Evolutionary conservation across 2,888 invertebrate genomes (phyloP).

Genomic region (Odontocolon sp.): DNA sequence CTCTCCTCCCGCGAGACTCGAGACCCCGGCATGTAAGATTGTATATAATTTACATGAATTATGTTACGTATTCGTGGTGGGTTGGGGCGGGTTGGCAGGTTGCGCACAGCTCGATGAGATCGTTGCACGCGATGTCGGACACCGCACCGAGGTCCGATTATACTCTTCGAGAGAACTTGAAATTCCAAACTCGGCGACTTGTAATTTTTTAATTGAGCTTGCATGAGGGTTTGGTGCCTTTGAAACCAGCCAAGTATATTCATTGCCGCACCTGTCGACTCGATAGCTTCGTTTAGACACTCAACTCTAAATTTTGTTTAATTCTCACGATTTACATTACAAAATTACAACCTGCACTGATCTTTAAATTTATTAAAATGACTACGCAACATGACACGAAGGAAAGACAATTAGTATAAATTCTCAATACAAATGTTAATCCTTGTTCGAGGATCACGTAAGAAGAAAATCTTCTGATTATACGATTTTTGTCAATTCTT

Average conservation of each 20-base stretch:
- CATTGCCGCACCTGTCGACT: slow-evolving; percentile 31
- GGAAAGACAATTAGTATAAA: not conserved
- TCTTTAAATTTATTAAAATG: slow-evolving; percentile 37
- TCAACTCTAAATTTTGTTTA: slow-evolving; percentile 9
- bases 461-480: not conserved
- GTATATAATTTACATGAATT: slow-evolving; percentile 65
- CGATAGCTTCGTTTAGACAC: slow-evolving; percentile 18
- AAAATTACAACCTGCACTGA: slow-evolving; percentile 13
- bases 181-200: slow-evolving; percentile 28
- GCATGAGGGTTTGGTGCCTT: not conserved
- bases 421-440: too few species aligned
- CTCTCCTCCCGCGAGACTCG: slow-evolving; percentile 41
- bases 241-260: slow-evolving; percentile 15
- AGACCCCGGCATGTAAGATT: slow-evolving; percentile 53
- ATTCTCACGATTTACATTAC: slow-evolving; percentile 19
- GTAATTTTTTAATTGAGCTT: slow-evolving; percentile 20
- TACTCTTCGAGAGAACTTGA: slow-evolving; percentile 31
- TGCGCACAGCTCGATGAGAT: slow-evolving; percentile 46
- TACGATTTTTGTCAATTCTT: not conserved
- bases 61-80: slow-evolving; percentile 51
- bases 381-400: not conserved
- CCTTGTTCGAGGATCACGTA: too few species aligned
- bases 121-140: slow-evolving; percentile 47
- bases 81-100: slow-evolving; percentile 30
- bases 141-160: not conserved